Conservation (phyloP, 2,888 invertebrate species). For the Ligdia adustata region DNA sequence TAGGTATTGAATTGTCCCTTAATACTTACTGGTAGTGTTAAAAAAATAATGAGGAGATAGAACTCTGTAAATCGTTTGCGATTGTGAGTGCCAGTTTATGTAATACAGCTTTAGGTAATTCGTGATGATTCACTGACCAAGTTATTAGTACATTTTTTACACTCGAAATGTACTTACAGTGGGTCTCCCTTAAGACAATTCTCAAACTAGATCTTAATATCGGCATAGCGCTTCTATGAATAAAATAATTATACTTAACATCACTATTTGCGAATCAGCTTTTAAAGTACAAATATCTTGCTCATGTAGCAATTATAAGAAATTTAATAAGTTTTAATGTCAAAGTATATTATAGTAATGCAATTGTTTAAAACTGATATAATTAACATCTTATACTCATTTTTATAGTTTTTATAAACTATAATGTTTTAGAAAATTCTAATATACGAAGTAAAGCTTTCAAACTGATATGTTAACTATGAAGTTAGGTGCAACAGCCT, state of each 20-base stretch:
- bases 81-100: too few relatives aligned
- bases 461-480: slow-evolving; percentile 44
- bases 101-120: too few relatives aligned
- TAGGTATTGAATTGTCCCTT: too few relatives aligned
- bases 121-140: slow-evolving; percentile 44
- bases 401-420: slow-evolving; percentile 60
- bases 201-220: slow-evolving; percentile 61
- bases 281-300: slow-evolving; percentile 79
- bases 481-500: too few relatives aligned
- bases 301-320: slow-evolving; percentile 77
- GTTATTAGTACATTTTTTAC: slow-evolving; percentile 45
- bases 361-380: slow-evolving; percentile 50
- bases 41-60: too few relatives aligned
- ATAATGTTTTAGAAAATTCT: slow-evolving; percentile 55
- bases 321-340: slow-evolving; percentile 61
- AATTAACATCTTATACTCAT: slow-evolving; percentile 70
- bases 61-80: too few relatives aligned
- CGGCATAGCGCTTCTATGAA: slow-evolving; percentile 54
- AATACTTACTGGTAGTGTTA: too few relatives aligned
- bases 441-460: slow-evolving; percentile 62
- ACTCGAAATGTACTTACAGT: slow-evolving; percentile 55
- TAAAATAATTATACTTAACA: slow-evolving; percentile 40
- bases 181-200: slow-evolving; percentile 60
- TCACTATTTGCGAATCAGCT: slow-evolving; percentile 54
- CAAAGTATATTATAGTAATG: slow-evolving; percentile 52